phyloP scores from a whole-genome alignment of 2,113 vertebrate genomes.

The Pterocles gutturalis region DNA sequence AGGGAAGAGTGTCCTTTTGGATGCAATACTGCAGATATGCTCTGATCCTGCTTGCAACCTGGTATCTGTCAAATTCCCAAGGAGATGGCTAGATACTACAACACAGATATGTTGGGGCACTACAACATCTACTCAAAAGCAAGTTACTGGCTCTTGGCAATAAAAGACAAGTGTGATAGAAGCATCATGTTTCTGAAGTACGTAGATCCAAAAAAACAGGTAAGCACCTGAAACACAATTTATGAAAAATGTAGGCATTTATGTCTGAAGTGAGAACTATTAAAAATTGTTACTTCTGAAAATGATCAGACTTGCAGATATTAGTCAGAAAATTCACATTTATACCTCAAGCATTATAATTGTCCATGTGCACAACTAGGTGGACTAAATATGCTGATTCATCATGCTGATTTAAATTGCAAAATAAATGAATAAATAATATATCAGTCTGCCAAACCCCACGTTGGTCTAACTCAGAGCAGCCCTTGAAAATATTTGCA shows the following conservation, averaged over 20 bases:
- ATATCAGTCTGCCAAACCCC: neutral
- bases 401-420: neutral
- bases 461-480: neutral
- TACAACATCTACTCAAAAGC: neutral
- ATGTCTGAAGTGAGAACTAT: neutral
- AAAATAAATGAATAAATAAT: neutral
- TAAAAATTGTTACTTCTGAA: neutral
- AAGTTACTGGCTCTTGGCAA: neutral
- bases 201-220: rapidly evolving
- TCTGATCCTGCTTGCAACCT: neutral
- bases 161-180: neutral
- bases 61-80: neutral
- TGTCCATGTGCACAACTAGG: neutral
- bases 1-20: neutral
- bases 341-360: neutral
- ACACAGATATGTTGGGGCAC: neutral
- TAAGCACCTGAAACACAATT: neutral
- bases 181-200: neutral
- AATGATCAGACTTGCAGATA: neutral
- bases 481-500: neutral
- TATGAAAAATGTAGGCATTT: neutral
- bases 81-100: neutral
- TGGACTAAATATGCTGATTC: neutral
- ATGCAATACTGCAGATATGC: neutral
- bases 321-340: neutral